Base-by-base conservation (phyloP, 37 sponge, comb jelly and placozoan species). In the Haliclona indistincta region DNA sequence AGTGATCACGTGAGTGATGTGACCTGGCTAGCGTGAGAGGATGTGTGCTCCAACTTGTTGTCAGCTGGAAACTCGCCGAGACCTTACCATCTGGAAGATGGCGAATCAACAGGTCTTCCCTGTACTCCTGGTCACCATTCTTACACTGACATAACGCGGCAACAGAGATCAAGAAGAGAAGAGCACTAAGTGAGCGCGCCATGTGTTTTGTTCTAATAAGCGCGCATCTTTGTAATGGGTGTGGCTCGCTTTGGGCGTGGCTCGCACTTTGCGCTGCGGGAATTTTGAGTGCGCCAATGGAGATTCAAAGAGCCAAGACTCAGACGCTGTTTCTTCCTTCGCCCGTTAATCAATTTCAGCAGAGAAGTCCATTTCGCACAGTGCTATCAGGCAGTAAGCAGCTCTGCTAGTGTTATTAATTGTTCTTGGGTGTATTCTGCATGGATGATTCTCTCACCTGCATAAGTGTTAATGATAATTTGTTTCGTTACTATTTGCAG, bases 31-130 rank as follows among this genome's bases (percentile, higher is more conserved):
- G 54, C 11, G 39, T 28, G 13, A 79, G 43, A 6, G 75, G 78
- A 43, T 60, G 56, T 13, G 74, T 35, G 38, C 80, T 38, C 89
- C 89, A 92, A 1, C 60, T 44, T 2, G 76, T 87, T 13, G 32
- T 70, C 53, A 88, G 89, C 26, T 73, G 69, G 70, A 93, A 93
- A 70, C 69, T 66, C 13, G 83, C 83, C 68, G 71, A 29, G 0
- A 84, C 85, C 29, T 80, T 68, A 0, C 81, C 88, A 72, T 88
- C 89, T 1, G 84, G 74, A 15, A 92, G 55, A 22, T 62, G 68
- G 22, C 39, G 78, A 4, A 92, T 37, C 51, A 80, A 81, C 38
- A 92, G 67, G 29, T 83, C 77, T 54, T 84, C 85, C 35, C 23
- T 44, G 35, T 69, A 32, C 51, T 36, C 11, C 58, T 77, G 85